These are phyloP conservation scores for Glyptemys insculpta DNA, from an alignment of 2,797 vertebrate species.

Conservation along the genomic window DNA sequence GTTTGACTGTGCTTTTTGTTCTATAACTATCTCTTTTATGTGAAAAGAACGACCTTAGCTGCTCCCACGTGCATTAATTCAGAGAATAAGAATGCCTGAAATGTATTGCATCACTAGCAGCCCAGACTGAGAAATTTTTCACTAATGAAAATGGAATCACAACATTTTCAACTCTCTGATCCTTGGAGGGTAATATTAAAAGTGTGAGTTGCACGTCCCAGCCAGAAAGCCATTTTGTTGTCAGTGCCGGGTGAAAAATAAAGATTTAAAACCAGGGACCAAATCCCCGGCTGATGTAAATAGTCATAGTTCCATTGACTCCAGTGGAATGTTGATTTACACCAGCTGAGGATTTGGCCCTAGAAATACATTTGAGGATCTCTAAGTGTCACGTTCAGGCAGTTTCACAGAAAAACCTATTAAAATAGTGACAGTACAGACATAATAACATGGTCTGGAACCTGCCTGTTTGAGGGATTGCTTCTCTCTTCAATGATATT, in stretches of 20 bases:
- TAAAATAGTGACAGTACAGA: background rate
- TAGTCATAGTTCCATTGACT: background rate
- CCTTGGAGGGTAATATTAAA: conserved; percentile 13
- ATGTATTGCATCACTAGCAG: conserved; percentile 26
- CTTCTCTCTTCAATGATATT: background rate
- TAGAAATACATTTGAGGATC: background rate
- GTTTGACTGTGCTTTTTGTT: background rate
- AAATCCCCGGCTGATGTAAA: background rate
- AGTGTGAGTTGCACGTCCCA: background rate
- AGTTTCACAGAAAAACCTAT: background rate
- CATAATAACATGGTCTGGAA: background rate
- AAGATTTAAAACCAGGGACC: background rate
- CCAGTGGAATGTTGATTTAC: background rate
- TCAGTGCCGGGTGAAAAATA: conserved; percentile 4
- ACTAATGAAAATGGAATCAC: conserved; percentile 16
- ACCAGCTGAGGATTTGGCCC: background rate
- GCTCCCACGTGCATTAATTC: conserved; percentile 56
- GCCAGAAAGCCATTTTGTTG: background rate
- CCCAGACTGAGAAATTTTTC: conserved; percentile 34
- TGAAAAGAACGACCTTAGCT: conserved; percentile 37
- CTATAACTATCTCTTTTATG: background rate
- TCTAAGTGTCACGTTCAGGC: background rate
- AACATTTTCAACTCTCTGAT: conserved; percentile 11
- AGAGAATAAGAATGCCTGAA: conserved; percentile 61
- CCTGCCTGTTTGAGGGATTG: background rate